Conservation (phyloP, 2,113 vertebrate genomes). For the Vombatus ursinus region DNA sequence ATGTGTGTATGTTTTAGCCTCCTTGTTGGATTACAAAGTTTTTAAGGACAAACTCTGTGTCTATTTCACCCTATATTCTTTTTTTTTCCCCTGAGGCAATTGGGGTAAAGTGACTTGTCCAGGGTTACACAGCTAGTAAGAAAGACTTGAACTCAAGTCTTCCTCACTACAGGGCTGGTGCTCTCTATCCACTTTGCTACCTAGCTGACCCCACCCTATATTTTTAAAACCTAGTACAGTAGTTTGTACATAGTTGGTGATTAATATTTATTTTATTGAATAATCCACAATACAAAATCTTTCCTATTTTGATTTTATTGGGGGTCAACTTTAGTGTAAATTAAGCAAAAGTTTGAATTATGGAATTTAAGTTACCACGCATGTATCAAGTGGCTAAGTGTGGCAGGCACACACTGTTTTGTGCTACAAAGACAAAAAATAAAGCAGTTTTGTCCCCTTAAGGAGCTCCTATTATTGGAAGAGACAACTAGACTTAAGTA, state of each 20-base stretch:
- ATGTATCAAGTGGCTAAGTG: neutral
- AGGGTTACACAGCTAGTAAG: no score
- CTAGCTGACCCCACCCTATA: no score
- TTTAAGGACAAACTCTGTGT: neutral
- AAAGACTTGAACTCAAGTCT: no score
- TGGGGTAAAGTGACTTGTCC: no score
- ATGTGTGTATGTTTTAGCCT: neutral
- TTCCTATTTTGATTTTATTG: neutral
- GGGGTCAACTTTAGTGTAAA: neutral
- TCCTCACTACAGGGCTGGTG: no score
- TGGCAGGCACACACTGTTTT: neutral
- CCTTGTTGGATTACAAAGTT: neutral
- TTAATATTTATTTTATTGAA: neutral
- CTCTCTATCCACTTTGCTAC: no score
- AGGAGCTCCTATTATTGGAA: neutral
- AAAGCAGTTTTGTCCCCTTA: neutral
- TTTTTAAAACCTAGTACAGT: neutral
- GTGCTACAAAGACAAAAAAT: neutral
- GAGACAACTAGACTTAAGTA: neutral
- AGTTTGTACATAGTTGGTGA: neutral
- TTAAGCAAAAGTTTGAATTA: neutral
- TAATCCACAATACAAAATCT: neutral
- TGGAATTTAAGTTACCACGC: neutral
- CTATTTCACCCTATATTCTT: neutral
- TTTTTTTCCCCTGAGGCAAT: no score